Evolutionary conservation across 53 echinoderm and acorn worm genomes (phyloP).

Genomic region (Temnopleurus reevesii): DNA sequence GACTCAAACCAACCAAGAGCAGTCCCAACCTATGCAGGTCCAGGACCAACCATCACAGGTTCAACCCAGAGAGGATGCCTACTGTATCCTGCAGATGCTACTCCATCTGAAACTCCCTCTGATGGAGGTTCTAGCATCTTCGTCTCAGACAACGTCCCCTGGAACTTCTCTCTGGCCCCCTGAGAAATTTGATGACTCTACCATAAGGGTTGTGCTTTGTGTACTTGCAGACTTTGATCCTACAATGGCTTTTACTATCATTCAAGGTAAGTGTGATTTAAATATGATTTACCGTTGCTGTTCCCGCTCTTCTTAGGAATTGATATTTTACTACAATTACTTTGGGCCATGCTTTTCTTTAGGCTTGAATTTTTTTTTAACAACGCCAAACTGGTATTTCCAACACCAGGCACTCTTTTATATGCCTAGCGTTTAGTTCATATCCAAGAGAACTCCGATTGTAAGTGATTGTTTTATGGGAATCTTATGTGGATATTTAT

Average conservation of each 20-base stretch:
- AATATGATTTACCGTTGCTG: background rate
- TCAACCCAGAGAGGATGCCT: conserved; percentile 39
- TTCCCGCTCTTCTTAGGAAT: too few species aligned
- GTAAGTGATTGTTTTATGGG: too few species aligned
- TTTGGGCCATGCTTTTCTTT: too few species aligned
- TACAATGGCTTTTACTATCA: conserved; percentile 3
- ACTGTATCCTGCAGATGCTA: conserved; percentile 53
- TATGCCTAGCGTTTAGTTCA: too few species aligned
- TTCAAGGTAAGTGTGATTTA: conserved; percentile 2
- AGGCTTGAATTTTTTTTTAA: too few species aligned
- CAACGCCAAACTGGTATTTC: too few species aligned
- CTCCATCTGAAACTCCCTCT: conserved; percentile 38
- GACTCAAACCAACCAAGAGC: background rate
- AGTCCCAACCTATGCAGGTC: background rate
- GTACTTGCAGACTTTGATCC: conserved; percentile 44
- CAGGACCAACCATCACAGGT: background rate
- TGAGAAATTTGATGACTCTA: background rate
- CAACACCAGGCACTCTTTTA: too few species aligned
- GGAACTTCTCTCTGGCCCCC: background rate
- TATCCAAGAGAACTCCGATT: too few species aligned
- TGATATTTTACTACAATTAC: too few species aligned
- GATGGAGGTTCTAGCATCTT: conserved; percentile 40
- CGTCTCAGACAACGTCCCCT: background rate
- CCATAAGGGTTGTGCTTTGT: background rate
- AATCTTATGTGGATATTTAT: too few species aligned